Evolutionary conservation across 2,797 vertebrate genomes (phyloP), one percentile per base, ranked within the genome.

Genomic region (Ctenosaura bakeri): DNA sequence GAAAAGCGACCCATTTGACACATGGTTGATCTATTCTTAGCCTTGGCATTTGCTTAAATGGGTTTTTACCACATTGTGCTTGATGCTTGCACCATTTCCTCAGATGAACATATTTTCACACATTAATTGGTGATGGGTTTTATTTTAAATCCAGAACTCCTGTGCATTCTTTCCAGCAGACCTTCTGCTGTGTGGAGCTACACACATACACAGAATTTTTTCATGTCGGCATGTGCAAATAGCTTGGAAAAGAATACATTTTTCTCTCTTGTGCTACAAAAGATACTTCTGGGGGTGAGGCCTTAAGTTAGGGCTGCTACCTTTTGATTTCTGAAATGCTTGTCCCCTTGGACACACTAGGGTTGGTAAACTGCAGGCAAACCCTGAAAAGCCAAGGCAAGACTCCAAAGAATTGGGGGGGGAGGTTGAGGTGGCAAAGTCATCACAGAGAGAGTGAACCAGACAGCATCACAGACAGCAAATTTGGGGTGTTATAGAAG

Each of bases 11-110:
- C 80, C 5, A 14, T 81, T 81, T 92, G 93, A 96, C 94, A 93
- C 29, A 4, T 3, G 1, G 94, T 91, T 96, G 94, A 92, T 95
- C 94, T 97, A 85, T 95, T 96, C 90, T 96, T 94, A 95, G 94
- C 91, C 69, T 71, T 95, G 94, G 90, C 93, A 90, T 95, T 96
- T 94, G 93, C 90, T 91, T 90, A 91, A 79, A 20, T 8, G 82
- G 83, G 20, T 89, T 90, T 78, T 91, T 73, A n/a, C 86, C 1
- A 32, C 91, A 87, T 91, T 14, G 16, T 86, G 88, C 85, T 50
- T 38, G 94, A 90, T 89, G 90, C 85, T 0, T 91, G 90, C 93
- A 82, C 93, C 90, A 88, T 89, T 94, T 94, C 80, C 91, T 81
- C 83, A 90, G 90, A 84, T 89, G 82, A 85, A 78, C 95, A 95